Evolutionary conservation across 2,888 invertebrate species (phyloP).

Genomic region (Drosophila meridiana): DNA sequence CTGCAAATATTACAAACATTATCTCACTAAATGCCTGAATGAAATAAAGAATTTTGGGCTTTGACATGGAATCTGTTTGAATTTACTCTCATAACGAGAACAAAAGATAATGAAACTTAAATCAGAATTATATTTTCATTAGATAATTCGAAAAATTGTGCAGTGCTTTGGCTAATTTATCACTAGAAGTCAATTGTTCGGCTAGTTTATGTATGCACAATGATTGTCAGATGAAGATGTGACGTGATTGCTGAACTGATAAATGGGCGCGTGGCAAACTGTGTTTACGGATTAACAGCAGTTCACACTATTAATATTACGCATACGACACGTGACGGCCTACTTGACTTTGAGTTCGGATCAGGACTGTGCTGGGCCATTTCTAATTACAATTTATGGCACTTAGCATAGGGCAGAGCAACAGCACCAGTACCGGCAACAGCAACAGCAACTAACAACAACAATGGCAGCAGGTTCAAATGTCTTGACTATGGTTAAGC

Average conservation of each 20-base stretch:
- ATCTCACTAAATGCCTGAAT: conserved; percentile 15
- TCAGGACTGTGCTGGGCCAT: conserved; percentile 3
- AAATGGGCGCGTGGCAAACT: conserved; percentile 1
- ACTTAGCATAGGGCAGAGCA: conserved; percentile 25
- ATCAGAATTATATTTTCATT: neutral
- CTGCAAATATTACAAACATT: neutral
- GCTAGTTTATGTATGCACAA: conserved; percentile 19
- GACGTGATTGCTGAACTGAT: neutral
- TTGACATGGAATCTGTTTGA: neutral
- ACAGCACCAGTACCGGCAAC: neutral
- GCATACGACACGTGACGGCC: conserved; percentile 49
- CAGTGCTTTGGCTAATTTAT: neutral
- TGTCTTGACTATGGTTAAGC: conserved; percentile 4
- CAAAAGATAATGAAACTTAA: neutral
- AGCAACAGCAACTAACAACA: neutral
- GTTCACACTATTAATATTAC: conserved; percentile 34
- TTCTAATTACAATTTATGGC: conserved; percentile 54
- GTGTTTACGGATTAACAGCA: conserved; percentile 10
- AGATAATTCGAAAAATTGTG: neutral
- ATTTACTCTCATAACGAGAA: neutral
- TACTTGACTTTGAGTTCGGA: conserved; percentile 39
- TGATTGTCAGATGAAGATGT: conserved; percentile 10
- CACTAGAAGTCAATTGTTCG: neutral
- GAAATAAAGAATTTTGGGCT: neutral
- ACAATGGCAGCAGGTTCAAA: conserved; percentile 8